A percentile compares a stretch with the other conserved stretches of the same genome.
These are phyloP conservation scores for Nasonia oneida DNA, from an alignment of 2,888 invertebrate species.

Conservation along the genomic window DNA sequence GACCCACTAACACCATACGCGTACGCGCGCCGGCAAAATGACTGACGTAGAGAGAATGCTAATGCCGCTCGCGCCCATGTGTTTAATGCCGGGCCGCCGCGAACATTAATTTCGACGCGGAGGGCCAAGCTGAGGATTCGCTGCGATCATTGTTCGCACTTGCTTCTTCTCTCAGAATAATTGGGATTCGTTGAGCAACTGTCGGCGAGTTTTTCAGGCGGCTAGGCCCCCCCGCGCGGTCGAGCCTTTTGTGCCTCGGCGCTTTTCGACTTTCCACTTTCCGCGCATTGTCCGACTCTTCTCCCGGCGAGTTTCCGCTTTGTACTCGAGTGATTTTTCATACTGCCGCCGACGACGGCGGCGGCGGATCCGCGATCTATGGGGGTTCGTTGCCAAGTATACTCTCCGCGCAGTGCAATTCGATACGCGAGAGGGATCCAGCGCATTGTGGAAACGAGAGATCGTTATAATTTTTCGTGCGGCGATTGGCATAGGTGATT, in stretches of 20 bases:
- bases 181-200: neutral
- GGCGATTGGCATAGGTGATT: conserved; percentile 7
- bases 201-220: neutral
- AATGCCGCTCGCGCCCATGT: neutral
- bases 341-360: neutral
- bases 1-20: conserved; percentile 8
- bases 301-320: neutral
- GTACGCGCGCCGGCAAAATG: conserved; percentile 11
- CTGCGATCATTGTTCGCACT: neutral
- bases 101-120: conserved; percentile 17
- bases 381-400: neutral
- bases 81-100: neutral
- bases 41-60: conserved; percentile 24
- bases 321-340: conserved; percentile 8
- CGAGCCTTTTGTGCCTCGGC: neutral
- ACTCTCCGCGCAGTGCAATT: neutral
- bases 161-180: neutral
- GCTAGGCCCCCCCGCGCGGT: neutral
- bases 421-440: conserved; percentile 12
- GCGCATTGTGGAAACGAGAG: neutral
- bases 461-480: neutral
- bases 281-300: neutral
- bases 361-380: neutral
- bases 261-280: neutral
- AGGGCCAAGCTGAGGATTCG: neutral